Percentiles rank a stretch among this genome's conserved stretches.
phyloP scores from a whole-genome alignment of 2,113 vertebrate species.

The Cryptotis parvus region DNA sequence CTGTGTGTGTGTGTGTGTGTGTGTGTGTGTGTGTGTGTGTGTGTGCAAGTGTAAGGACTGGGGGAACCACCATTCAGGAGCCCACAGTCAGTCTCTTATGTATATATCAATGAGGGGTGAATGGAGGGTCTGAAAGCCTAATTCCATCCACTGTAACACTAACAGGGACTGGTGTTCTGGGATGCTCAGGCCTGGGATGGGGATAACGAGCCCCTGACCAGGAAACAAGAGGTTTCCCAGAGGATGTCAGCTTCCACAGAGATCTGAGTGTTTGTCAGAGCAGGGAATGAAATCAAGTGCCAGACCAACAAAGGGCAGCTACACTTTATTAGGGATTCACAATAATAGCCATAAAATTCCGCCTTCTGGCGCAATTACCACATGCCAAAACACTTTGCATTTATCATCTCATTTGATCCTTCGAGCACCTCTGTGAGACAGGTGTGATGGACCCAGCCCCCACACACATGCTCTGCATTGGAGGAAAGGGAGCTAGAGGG shows the following conservation, averaged over 20 bases:
- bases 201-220: background rate
- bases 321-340: conserved; percentile 52
- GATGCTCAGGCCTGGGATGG: background rate
- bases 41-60: too few relatives aligned
- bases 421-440: background rate
- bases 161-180: background rate
- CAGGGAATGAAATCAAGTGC: conserved; percentile 39
- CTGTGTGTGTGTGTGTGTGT: too few relatives aligned
- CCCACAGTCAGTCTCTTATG: background rate
- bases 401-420: conserved; percentile 13
- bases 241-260: background rate
- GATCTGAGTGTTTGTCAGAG: conserved; percentile 44
- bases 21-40: too few relatives aligned
- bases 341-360: conserved; percentile 18
- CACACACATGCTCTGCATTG: too few relatives aligned
- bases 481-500: background rate
- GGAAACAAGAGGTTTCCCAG: background rate
- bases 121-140: background rate
- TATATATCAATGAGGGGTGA: background rate
- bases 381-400: background rate
- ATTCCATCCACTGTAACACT: background rate
- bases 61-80: background rate
- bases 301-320: conserved; percentile 35
- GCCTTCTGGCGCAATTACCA: background rate
- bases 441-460: background rate